phyloP scores from a whole-genome alignment of 2,113 vertebrate species.

The Bubo bubo region DNA sequence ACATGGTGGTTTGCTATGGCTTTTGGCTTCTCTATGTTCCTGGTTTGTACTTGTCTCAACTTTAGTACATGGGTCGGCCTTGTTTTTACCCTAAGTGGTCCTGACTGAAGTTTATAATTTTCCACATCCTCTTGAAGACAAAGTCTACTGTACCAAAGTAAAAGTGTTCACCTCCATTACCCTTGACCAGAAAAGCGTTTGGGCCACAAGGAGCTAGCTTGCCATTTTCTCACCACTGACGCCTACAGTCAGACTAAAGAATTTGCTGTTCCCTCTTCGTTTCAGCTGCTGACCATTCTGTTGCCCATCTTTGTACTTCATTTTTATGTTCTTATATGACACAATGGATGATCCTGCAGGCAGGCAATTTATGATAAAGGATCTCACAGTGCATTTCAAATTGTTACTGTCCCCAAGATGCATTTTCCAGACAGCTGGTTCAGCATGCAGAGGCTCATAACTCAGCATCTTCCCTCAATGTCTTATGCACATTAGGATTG shows the following conservation, averaged over 20 bases:
- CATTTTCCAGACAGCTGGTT: conserved; percentile 45
- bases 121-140: not conserved
- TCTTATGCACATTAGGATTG: conserved; percentile 2
- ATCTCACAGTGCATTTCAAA: not conserved
- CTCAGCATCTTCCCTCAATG: conserved; percentile 3
- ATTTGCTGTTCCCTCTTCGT: not conserved
- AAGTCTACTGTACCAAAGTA: not conserved
- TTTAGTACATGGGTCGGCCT: not conserved
- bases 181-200: not conserved
- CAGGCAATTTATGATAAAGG: conserved; percentile 15
- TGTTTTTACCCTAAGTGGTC: not conserved
- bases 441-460: not conserved
- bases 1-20: not conserved
- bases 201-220: not conserved
- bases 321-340: not conserved
- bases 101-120: not conserved
- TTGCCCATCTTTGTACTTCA: not conserved
- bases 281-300: not conserved
- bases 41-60: not conserved
- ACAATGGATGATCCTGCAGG: not conserved
- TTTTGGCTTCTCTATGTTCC: not conserved
- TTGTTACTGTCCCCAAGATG: conserved; percentile 23
- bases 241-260: not conserved
- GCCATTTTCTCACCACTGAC: not conserved
- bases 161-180: not conserved